phyloP scores from a whole-genome alignment of 2,797 vertebrate species.

The Premnoplex brunnescens region DNA sequence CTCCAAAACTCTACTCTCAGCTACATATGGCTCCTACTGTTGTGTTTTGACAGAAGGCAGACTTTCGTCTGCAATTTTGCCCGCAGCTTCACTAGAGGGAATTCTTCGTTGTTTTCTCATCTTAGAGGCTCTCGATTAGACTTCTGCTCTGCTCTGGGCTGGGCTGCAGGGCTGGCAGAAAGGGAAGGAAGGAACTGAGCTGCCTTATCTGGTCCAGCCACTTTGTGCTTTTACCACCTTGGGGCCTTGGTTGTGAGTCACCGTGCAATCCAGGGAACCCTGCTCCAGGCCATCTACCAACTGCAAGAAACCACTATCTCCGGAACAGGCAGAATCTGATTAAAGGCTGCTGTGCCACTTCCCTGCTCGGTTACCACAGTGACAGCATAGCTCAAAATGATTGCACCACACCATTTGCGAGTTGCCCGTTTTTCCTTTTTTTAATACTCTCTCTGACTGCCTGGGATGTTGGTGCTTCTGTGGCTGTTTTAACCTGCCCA shows the following conservation, averaged over 20 bases:
- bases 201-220: slow-evolving; percentile 34
- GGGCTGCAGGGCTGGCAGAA: not conserved
- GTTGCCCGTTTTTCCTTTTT: not conserved
- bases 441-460: not conserved
- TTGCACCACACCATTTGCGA: not conserved
- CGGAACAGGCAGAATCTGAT: not conserved
- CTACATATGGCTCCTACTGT: not conserved
- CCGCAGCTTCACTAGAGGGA: not conserved
- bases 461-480: not conserved
- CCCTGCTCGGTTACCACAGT: not conserved
- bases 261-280: fast-evolving
- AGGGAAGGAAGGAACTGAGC: slow-evolving; percentile 14
- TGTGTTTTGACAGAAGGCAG: not conserved
- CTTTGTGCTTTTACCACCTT: not conserved
- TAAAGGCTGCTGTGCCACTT: not conserved
- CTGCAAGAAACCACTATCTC: not conserved
- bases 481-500: not conserved
- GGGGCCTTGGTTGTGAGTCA: not conserved
- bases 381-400: not conserved
- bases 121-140: not conserved
- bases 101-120: not conserved
- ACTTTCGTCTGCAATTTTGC: not conserved
- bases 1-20: not conserved
- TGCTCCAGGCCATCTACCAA: not conserved
- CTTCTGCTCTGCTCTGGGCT: not conserved